Base-by-base conservation (phyloP, 2,888 invertebrate species). In the Hirtodrosophila histrioides region DNA sequence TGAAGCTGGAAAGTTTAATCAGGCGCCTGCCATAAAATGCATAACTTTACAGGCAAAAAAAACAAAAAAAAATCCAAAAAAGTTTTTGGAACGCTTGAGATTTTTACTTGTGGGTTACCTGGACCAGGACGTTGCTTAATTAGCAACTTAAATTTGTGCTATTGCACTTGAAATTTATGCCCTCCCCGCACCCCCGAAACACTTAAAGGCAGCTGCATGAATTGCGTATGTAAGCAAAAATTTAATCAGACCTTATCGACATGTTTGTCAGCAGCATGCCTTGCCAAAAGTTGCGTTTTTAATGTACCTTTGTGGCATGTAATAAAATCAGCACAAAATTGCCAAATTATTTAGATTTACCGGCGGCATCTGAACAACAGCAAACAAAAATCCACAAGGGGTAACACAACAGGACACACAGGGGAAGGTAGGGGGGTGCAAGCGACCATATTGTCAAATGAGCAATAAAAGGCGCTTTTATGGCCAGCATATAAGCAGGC, bases 261-360 rank as follows among this genome's bases (percentile, higher is more conserved):
- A 55, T 45, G 45, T 37, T 39, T 12, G 24, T 49, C 36, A 7
- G 17, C 51, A 27, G 58, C 49, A 9, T 45, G 12, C 9, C 40
- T 43, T 41, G 37, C 10, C 23, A 40, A 60, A 48, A 46, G 56
- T 36, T 64, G 61, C 36, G 53, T 48, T 62, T 75, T 82, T 86
- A 85, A 84, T 88, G 86, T 65, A 69, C 71, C 73, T 86, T 56
- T 85, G 86, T 60, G 78, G 75, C 69, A 55, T 83, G 76, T 79
- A 66, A 86, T 88, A 88, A 85, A 85, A 85, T 85, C 84, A 82
- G 88, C 89, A 74, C 80, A 76, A 76, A 87, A 85, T 85, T 88
- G 79, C 77, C 83, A 86, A 85, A 85, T 88, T 85, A 85, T 85
- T 85, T 85, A 88, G 89, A 85, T 84, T 88, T 88, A 83, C 68